These are phyloP conservation scores for Calosoma granatense DNA, from an alignment of 1,140 invertebrate genomes.

Conservation along the genomic window DNA sequence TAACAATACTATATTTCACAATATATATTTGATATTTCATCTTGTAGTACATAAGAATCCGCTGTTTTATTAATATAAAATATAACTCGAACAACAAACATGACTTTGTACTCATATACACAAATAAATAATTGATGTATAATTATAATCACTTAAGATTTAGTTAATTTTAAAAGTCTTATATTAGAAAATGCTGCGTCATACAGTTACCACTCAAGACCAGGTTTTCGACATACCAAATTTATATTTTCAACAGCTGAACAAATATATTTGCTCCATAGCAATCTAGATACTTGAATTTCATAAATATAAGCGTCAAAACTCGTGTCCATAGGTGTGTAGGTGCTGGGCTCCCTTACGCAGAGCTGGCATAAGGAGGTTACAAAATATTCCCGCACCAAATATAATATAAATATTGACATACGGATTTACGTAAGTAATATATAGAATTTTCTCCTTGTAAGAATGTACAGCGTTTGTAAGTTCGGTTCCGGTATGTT, in stretches of 20 bases:
- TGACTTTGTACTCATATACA: neutral
- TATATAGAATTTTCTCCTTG: neutral
- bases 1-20: too few species aligned
- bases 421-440: neutral
- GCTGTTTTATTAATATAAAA: too few species aligned
- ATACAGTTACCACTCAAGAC: neutral
- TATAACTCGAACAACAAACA: neutral
- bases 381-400: neutral
- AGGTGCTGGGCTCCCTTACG: neutral
- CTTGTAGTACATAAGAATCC: too few species aligned
- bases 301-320: too few species aligned
- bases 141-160: neutral
- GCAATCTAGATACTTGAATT: neutral
- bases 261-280: neutral
- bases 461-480: neutral
- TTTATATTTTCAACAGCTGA: neutral
- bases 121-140: neutral
- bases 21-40: too few species aligned
- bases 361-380: neutral
- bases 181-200: neutral
- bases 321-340: neutral
- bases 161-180: neutral
- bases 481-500: too few species aligned
- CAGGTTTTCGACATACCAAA: neutral
- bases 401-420: neutral